Evolutionary conservation across 2,888 invertebrate species (phyloP).

Genomic region (Thalpophila matura): DNA sequence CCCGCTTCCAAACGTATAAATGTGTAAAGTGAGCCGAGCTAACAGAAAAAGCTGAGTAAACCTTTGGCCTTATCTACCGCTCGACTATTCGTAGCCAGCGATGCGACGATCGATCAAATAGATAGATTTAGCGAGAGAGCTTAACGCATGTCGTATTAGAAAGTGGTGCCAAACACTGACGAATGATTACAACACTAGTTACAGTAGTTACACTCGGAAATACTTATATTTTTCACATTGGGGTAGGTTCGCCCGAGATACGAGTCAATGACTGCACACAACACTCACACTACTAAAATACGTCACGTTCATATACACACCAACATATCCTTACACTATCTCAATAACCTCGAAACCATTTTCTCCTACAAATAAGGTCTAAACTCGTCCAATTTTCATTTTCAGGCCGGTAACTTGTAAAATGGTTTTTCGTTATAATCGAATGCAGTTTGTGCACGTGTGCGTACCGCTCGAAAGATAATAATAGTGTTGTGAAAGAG

Average conservation of each 20-base stretch:
- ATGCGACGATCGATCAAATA: not conserved
- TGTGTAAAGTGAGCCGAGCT: conserved; percentile 28
- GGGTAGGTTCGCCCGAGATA: conserved; percentile 84
- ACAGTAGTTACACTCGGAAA: conserved; percentile 51
- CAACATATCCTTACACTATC: conserved; percentile 34
- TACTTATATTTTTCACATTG: conserved; percentile 82
- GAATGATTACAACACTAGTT: conserved; percentile 48
- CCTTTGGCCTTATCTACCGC: conserved; percentile 13
- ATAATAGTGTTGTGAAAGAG: conserved; percentile 83
- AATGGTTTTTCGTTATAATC: conserved; percentile 74
- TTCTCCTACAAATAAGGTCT: conserved; percentile 52
- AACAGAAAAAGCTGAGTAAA: conserved; percentile 19
- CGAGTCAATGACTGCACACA: conserved; percentile 83
- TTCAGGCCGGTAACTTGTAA: conserved; percentile 58
- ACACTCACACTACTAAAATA: conserved; percentile 64
- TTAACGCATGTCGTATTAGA: conserved; percentile 43
- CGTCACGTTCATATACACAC: conserved; percentile 66
- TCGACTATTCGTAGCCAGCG: not conserved
- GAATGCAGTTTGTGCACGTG: conserved; percentile 77
- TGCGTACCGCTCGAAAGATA: conserved; percentile 79
- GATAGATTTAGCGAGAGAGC: conserved; percentile 8
- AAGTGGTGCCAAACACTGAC: conserved; percentile 48
- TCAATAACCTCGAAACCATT: conserved; percentile 61
- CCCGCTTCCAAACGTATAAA: conserved; percentile 31
- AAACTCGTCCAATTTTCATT: conserved; percentile 48